Conservation (phyloP, 2,797 vertebrate genomes). For the Sebastes taczanowskii region DNA sequence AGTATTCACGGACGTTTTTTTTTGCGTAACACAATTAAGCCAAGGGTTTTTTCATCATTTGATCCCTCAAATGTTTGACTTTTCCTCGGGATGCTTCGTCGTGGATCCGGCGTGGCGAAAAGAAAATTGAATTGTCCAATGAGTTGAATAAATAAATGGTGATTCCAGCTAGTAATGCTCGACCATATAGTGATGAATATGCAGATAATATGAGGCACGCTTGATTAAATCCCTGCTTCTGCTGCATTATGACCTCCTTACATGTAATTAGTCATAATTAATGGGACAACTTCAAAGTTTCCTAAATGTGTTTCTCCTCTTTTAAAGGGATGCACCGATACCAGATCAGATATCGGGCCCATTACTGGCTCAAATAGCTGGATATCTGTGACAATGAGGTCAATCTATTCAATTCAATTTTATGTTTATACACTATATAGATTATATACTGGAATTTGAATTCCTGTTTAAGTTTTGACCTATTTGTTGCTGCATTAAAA, state of each 20-base stretch:
- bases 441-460: no score
- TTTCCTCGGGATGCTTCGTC: background rate
- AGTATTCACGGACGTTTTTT: constrained; percentile 35
- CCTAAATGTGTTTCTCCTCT: constrained; percentile 21
- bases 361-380: no score
- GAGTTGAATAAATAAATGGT: background rate
- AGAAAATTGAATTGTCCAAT: background rate
- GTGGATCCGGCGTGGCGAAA: background rate
- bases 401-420: no score
- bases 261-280: constrained; percentile 62
- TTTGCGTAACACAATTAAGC: constrained; percentile 25
- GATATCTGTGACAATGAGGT: no score
- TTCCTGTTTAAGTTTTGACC: no score
- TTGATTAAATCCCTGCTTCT: constrained; percentile 22
- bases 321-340: no score
- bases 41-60: background rate
- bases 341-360: no score
- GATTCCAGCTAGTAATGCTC: background rate
- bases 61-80: constrained; percentile 21
- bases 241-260: constrained; percentile 53
- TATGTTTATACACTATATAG: no score
- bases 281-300: constrained; percentile 49
- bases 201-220: background rate
- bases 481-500: no score
- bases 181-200: background rate